These are phyloP conservation scores for Drosophila prosaltans DNA, from an alignment of 1,140 invertebrate species.

Conservation along the genomic window DNA sequence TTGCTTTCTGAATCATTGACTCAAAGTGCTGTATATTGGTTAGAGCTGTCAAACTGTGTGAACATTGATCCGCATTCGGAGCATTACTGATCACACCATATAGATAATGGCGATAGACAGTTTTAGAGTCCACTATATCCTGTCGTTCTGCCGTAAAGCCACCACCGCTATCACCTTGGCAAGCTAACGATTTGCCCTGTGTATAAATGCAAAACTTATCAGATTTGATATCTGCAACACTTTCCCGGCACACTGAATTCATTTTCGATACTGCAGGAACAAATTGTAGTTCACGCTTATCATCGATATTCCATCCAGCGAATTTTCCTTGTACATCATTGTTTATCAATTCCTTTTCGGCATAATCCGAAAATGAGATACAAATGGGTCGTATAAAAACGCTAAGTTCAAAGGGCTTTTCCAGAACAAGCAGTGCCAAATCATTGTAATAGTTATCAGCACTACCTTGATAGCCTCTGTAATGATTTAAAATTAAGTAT, in stretches of 20 bases:
- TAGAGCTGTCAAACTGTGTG: conserved; percentile 54
- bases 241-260: conserved; percentile 31
- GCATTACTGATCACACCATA: conserved; percentile 69
- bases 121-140: conserved; percentile 7
- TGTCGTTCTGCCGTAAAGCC: conserved; percentile 48
- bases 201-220: conserved; percentile 72
- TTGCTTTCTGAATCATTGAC: conserved; percentile 39
- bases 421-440: conserved; percentile 51
- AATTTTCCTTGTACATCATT: conserved; percentile 46
- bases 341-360: conserved; percentile 62
- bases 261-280: conserved; percentile 53
- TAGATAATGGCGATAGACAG: conserved; percentile 33
- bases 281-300: conserved; percentile 59
- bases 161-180: conserved; percentile 67
- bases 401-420: conserved; percentile 48
- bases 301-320: conserved; percentile 65
- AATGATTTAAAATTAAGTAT: no score
- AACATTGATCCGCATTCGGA: conserved; percentile 65
- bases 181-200: conserved; percentile 54
- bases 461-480: conserved; percentile 45
- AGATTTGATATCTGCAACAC: conserved; percentile 43
- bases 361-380: conserved; percentile 27
- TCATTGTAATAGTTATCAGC: conserved; percentile 43
- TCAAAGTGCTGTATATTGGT: conserved; percentile 68
- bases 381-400: conserved; percentile 61